Conservation (phyloP, 2,797 vertebrate species). For the Gymnodraco acuticeps region DNA sequence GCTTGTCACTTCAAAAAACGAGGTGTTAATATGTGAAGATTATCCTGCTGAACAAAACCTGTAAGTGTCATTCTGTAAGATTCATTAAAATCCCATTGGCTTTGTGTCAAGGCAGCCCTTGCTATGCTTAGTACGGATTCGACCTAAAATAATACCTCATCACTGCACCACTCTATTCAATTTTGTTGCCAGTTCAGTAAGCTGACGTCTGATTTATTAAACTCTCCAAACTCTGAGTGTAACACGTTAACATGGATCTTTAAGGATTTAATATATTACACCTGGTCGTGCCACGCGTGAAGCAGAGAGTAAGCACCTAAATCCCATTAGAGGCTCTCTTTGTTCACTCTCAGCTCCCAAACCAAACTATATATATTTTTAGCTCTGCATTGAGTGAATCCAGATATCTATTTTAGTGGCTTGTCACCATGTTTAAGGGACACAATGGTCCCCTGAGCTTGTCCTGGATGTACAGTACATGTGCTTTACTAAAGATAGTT, state of each 20-base stretch:
- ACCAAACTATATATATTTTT: slow-evolving; percentile 77
- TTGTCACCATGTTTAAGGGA: slow-evolving; percentile 71
- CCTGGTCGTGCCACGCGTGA: slow-evolving; percentile 60
- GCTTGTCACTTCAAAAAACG: too few relatives aligned
- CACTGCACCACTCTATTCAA: too few relatives aligned
- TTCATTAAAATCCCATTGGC: too few relatives aligned
- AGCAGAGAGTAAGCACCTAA: slow-evolving; percentile 55
- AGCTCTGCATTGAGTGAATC: slow-evolving; percentile 67
- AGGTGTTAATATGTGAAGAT: too few relatives aligned
- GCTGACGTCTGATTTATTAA: too few relatives aligned
- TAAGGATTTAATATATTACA: slow-evolving; percentile 55
- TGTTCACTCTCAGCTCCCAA: slow-evolving; percentile 63
- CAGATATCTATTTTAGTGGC: slow-evolving; percentile 74
- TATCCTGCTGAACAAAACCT: too few relatives aligned
- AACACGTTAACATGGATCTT: slow-evolving; percentile 57
- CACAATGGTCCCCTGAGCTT: slow-evolving; percentile 68
- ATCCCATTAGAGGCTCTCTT: slow-evolving; percentile 69
- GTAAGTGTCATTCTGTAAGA: too few relatives aligned
- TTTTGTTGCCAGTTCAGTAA: too few relatives aligned
- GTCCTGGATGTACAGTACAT: slow-evolving; percentile 63
- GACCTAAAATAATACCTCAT: too few relatives aligned
- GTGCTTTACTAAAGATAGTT: slow-evolving; percentile 73
- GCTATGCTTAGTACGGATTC: too few relatives aligned
- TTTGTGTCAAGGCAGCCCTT: too few relatives aligned
- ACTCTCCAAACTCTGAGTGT: too few relatives aligned